Evolutionary conservation across 2,113 vertebrate genomes (phyloP).

Genomic region (Ivindomyrus marchei): DNA sequence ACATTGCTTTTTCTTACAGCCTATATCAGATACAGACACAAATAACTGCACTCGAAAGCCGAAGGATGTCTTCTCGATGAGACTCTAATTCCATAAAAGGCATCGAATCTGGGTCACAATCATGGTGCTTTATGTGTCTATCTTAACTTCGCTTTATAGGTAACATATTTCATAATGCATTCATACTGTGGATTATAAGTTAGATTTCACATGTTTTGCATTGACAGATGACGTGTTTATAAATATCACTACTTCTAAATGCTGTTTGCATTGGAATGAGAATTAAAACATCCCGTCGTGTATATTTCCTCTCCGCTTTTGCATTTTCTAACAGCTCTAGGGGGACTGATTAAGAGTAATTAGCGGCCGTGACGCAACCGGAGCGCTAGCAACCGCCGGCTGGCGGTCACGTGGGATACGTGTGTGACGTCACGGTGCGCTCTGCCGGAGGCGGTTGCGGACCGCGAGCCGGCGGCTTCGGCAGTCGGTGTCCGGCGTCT

Average conservation of each 20-base stretch:
- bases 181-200: background rate
- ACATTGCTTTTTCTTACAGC: background rate
- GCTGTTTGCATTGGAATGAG: background rate
- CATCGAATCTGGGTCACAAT: background rate
- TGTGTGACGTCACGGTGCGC: background rate
- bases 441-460: background rate
- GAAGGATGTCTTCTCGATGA: background rate
- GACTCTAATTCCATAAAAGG: background rate
- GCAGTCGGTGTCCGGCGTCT: background rate
- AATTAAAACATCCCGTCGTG: background rate
- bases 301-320: background rate
- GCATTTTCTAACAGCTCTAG: background rate
- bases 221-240: background rate
- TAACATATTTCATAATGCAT: background rate
- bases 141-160: background rate
- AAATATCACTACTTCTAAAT: background rate
- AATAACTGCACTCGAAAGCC: background rate
- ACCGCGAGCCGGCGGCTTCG: background rate
- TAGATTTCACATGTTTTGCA: background rate
- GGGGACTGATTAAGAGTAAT: background rate
- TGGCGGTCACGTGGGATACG: background rate
- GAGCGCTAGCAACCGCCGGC: background rate
- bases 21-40: background rate
- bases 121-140: background rate
- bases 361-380: background rate